Percentiles rank a stretch among this genome's conserved stretches.
Conservation (phyloP, 2,113 vertebrate genomes). For the Peromyscus polionotus region DNA sequence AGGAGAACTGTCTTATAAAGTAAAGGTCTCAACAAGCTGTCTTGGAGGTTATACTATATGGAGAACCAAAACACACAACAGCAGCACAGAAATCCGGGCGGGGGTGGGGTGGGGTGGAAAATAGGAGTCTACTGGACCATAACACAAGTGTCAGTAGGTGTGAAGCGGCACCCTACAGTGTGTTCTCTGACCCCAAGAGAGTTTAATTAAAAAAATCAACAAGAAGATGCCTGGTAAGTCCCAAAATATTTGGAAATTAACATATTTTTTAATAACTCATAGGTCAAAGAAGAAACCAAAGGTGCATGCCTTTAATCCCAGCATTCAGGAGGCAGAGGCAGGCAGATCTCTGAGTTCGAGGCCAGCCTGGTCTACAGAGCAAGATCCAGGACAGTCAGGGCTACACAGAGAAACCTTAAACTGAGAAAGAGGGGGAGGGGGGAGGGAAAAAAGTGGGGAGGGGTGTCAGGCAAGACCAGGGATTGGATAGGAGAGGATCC, state of each 20-base stretch:
- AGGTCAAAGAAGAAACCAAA: conserved; percentile 60
- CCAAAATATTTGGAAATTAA: conserved; percentile 44
- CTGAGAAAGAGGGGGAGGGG: background rate
- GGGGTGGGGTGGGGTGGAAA: background rate
- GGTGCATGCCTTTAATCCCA: no score
- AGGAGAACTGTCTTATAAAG: conserved; percentile 41
- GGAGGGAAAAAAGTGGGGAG: no score
- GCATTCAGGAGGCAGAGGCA: no score
- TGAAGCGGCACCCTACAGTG: background rate
- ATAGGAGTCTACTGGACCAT: background rate
- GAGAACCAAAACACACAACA: background rate
- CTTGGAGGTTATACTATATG: background rate
- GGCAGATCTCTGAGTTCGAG: no score
- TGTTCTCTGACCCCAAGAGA: conserved; percentile 25
- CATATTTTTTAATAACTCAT: conserved; percentile 5
- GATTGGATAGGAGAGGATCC: background rate
- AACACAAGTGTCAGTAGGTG: background rate
- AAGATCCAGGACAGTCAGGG: background rate
- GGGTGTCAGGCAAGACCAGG: background rate
- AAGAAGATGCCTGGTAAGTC: conserved; percentile 18
- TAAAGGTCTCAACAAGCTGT: conserved; percentile 18
- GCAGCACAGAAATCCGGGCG: background rate
- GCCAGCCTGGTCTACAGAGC: background rate
- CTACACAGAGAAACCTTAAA: background rate
- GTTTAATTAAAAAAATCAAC: conserved; percentile 56